Percentiles rank a stretch among this genome's conserved stretches.
These are phyloP conservation scores for Triops longicaudatus DNA, from an alignment of 1,140 invertebrate species.

Conservation along the genomic window DNA sequence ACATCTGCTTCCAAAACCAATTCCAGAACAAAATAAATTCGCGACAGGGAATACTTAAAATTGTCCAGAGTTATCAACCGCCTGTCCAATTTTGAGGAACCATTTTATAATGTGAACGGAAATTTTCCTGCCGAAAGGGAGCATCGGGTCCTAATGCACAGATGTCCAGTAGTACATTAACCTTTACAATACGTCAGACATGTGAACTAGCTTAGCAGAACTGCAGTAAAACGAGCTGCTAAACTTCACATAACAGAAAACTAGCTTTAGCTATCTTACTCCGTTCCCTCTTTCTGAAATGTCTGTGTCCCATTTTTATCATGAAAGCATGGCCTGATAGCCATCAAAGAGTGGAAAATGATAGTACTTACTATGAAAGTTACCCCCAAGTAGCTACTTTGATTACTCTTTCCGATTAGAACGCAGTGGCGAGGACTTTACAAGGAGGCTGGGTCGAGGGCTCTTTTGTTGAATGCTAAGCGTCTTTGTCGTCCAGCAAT, in stretches of 20 bases:
- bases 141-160: too few species aligned
- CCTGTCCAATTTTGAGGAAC: too few species aligned
- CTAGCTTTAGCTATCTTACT: neutral
- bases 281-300: neutral
- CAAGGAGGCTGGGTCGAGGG: neutral
- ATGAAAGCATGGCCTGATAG: neutral
- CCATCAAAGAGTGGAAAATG: neutral
- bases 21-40: too few species aligned
- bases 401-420: constrained; percentile 3
- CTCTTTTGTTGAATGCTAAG: neutral
- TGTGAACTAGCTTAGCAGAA: neutral
- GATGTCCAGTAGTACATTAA: too few species aligned
- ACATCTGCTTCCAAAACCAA: too few species aligned
- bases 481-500: neutral
- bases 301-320: neutral
- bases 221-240: neutral
- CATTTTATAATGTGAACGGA: too few species aligned
- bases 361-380: constrained; percentile 3
- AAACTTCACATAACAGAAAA: neutral
- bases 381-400: constrained; percentile 4
- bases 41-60: too few species aligned
- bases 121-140: too few species aligned
- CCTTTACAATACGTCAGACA: too few species aligned
- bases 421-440: neutral
- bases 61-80: too few species aligned